These are phyloP conservation scores for Pachypanchax playfairii DNA, from an alignment of 2,113 vertebrate species.

Conservation along the genomic window DNA sequence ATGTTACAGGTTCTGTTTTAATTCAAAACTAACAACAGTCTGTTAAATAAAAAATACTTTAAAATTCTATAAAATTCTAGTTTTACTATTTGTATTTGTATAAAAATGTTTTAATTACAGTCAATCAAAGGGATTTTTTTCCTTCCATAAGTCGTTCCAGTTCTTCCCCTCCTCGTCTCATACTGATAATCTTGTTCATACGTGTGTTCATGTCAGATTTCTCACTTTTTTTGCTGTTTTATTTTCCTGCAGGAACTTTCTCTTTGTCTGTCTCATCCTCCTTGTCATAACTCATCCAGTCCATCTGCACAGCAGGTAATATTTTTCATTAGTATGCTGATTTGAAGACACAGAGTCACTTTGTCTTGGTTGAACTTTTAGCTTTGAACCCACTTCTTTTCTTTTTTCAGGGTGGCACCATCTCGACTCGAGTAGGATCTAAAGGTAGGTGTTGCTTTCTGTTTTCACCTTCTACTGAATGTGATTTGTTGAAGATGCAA, in stretches of 20 bases:
- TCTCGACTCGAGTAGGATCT: background rate
- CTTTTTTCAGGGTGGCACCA: conserved; percentile 27
- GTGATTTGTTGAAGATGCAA: background rate
- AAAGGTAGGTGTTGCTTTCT: conserved; percentile 24
- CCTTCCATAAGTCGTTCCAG: conserved; percentile 2
- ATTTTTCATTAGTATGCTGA: background rate
- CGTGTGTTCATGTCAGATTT: background rate
- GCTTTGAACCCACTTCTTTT: background rate
- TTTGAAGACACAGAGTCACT: background rate
- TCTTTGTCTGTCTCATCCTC: background rate
- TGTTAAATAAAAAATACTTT: too few relatives aligned
- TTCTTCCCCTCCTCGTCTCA: too few relatives aligned
- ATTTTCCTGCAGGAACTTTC: conserved; percentile 20
- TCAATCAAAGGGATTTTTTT: background rate
- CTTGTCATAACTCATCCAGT: conserved; percentile 30
- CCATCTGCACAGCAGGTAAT: conserved; percentile 24
- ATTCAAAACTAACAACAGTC: too few relatives aligned
- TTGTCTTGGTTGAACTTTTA: background rate
- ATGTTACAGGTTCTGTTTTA: too few relatives aligned
- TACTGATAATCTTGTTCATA: background rate
- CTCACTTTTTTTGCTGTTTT: background rate
- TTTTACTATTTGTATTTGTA: too few relatives aligned
- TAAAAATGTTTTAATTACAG: too few relatives aligned
- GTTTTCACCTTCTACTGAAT: background rate
- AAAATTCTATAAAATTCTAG: too few relatives aligned